These are phyloP conservation scores for Zingel zingel DNA, from an alignment of 2,113 vertebrate species.

Conservation along the genomic window DNA sequence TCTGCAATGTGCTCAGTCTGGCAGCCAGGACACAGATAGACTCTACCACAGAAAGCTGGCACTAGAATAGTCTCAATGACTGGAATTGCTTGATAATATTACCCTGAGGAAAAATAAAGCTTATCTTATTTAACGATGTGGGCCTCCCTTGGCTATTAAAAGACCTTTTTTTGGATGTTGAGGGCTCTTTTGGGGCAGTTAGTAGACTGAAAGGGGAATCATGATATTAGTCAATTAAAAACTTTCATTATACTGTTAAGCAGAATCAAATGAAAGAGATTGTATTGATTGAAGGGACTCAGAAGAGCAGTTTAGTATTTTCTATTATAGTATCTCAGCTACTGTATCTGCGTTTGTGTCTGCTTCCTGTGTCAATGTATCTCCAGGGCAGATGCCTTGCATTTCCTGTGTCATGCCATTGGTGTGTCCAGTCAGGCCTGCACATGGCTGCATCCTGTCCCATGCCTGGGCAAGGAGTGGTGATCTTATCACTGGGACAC, in stretches of 20 bases:
- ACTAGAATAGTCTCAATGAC: conserved; percentile 57
- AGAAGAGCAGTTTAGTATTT: neutral
- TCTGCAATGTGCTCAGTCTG: conserved; percentile 55
- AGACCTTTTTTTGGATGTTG: conserved; percentile 27
- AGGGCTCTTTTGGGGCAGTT: conserved; percentile 22
- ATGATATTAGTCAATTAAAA: neutral
- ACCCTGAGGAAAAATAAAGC: conserved; percentile 60
- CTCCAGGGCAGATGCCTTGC: conserved; percentile 27
- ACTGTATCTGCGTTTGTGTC: neutral
- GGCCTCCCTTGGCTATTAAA: conserved; percentile 56
- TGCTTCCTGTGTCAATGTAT: conserved; percentile 8
- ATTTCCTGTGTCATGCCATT: conserved; percentile 32
- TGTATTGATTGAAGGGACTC: neutral
- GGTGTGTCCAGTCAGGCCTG: conserved; percentile 6
- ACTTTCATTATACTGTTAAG: neutral
- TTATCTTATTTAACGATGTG: conserved; percentile 63
- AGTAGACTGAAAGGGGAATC: conserved; percentile 11
- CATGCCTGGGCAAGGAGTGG: conserved; percentile 2
- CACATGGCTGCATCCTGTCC: conserved; percentile 21
- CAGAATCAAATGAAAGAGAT: neutral
- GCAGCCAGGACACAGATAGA: conserved; percentile 67
- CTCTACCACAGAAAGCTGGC: conserved; percentile 53
- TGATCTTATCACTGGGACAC: conserved; percentile 27
- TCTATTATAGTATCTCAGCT: neutral
- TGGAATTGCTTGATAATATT: conserved; percentile 63